Conservation (phyloP, 92 coral and sea anemone genomes). For the Pocillopora meandrina region DNA sequence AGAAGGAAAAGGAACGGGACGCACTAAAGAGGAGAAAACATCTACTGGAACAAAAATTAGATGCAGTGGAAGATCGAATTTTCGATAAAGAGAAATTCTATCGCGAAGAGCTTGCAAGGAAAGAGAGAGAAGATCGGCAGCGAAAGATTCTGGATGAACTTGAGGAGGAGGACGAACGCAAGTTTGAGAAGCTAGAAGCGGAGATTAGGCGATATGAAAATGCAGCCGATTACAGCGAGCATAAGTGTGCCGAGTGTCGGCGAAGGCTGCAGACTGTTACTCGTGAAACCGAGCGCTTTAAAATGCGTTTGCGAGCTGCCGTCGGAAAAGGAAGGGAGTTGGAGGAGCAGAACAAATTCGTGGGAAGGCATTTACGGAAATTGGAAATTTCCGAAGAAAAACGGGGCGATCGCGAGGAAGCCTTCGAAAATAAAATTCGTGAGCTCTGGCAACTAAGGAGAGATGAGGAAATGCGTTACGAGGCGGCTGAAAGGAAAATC, state of each 20-base stretch:
- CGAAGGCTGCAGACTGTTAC: constrained; percentile 52
- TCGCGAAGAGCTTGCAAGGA: constrained; percentile 22
- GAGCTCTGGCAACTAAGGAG: constrained; percentile 43
- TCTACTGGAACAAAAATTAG: constrained; percentile 42
- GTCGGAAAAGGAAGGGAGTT: constrained; percentile 44
- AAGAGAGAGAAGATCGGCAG: constrained; percentile 54
- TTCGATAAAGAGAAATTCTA: constrained; percentile 36
- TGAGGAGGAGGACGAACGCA: constrained; percentile 62
- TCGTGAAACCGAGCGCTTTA: constrained; percentile 48
- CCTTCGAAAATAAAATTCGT: constrained; percentile 44
- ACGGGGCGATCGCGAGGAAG: constrained; percentile 73
- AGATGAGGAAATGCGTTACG: constrained; percentile 64
- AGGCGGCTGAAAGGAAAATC: constrained; percentile 63
- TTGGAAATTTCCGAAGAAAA: constrained; percentile 75
- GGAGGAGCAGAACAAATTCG: constrained; percentile 47
- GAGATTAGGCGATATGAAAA: constrained; percentile 45
- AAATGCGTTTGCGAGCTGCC: constrained; percentile 39
- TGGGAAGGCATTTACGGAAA: constrained; percentile 68
- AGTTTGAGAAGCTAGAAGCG: constrained; percentile 58
- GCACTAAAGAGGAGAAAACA: constrained; percentile 45
- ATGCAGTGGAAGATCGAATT: constrained; percentile 47
- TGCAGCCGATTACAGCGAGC: constrained; percentile 62
- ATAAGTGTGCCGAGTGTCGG: constrained; percentile 59
- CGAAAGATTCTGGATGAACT: constrained; percentile 60
- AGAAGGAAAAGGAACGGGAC: constrained; percentile 39